phyloP scores from a whole-genome alignment of 2,888 invertebrate species.

The Hirtodrosophila cameraria region DNA sequence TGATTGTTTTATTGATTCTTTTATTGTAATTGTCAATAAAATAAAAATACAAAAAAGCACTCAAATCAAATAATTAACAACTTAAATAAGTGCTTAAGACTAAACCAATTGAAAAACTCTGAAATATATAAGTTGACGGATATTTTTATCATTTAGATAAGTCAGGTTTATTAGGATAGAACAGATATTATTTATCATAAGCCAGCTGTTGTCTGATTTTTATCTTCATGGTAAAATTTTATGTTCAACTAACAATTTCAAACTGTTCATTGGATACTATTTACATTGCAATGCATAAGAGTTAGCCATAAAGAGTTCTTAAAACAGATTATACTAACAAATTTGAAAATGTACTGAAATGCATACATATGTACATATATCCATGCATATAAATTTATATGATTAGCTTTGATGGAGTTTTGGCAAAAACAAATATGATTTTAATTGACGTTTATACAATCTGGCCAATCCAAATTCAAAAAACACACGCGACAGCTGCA shows the following conservation, averaged over 20 bases:
- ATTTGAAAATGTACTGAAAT: constrained; percentile 3
- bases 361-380: background rate
- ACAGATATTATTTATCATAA: too few relatives aligned
- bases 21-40: too few relatives aligned
- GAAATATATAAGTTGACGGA: too few relatives aligned
- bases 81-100: constrained; percentile 3
- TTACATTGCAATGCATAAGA: constrained; percentile 27
- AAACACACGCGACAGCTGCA: constrained; percentile 15
- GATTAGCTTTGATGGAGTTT: constrained; percentile 2
- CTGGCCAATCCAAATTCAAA: too few relatives aligned
- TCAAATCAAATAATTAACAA: background rate
- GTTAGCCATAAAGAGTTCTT: constrained; percentile 33
- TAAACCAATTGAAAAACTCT: too few relatives aligned
- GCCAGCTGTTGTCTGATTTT: too few relatives aligned
- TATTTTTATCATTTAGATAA: too few relatives aligned
- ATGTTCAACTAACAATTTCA: constrained; percentile 21
- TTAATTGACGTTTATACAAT: constrained; percentile 73
- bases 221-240: too few relatives aligned
- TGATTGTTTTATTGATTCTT: too few relatives aligned
- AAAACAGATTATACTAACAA: constrained; percentile 16
- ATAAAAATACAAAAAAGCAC: too few relatives aligned
- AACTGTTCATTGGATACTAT: too few relatives aligned
- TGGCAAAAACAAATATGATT: constrained; percentile 55
- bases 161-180: too few relatives aligned
- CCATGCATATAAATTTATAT: background rate